Evolutionary conservation across 1,140 invertebrate species (phyloP).

Genomic region (Cyrtorhinus lividipennis): DNA sequence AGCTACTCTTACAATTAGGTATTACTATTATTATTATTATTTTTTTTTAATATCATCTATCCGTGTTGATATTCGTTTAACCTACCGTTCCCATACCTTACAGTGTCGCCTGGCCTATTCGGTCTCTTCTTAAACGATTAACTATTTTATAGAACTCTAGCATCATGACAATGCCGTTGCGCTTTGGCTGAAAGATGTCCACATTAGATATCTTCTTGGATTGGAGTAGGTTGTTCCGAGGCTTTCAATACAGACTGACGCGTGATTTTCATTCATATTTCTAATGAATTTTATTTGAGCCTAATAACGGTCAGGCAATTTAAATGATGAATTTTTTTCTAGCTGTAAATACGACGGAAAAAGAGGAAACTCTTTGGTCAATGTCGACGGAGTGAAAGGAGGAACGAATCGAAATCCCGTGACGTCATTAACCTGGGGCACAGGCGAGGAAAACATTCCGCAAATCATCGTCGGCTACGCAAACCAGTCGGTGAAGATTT

Average conservation of each 20-base stretch:
- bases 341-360: slow-evolving; percentile 30
- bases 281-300: neutral
- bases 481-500: slow-evolving; percentile 37
- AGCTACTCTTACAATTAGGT: no score
- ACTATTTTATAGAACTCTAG: no score
- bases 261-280: neutral
- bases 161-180: neutral
- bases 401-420: slow-evolving; percentile 40
- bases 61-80: no score
- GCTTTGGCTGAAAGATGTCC: no score
- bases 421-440: slow-evolving; percentile 50
- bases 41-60: no score
- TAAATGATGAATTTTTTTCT: slow-evolving; percentile 18
- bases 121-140: no score
- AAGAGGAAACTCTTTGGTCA: slow-evolving; percentile 31
- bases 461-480: slow-evolving; percentile 46
- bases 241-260: neutral
- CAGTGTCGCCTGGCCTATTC: no score
- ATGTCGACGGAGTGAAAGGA: slow-evolving; percentile 37
- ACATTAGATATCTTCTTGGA: no score
- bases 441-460: slow-evolving; percentile 34
- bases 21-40: no score
- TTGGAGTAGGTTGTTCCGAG: neutral
- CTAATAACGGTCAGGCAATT: neutral
- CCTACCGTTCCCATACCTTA: no score